Percentiles rank a stretch among this genome's conserved stretches.
phyloP scores from a whole-genome alignment of 2,888 invertebrate species.

The Sicus ferrugineus region DNA sequence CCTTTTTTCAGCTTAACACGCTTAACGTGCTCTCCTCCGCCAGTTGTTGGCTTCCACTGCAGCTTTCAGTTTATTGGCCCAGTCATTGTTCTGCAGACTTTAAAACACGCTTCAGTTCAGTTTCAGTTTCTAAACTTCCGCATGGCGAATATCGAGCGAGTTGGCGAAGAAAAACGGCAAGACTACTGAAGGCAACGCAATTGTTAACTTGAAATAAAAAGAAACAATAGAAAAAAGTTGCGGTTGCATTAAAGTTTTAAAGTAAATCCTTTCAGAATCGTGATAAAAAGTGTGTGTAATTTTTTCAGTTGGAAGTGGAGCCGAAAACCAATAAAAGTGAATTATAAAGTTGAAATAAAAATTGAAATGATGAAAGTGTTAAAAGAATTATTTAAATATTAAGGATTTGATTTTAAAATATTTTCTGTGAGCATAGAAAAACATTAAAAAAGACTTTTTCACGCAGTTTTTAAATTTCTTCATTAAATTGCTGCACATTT shows the following conservation, averaged over 20 bases:
- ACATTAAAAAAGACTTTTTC: too few relatives aligned
- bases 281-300: neutral
- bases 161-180: constrained; percentile 21
- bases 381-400: too few relatives aligned
- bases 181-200: neutral
- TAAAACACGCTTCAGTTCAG: constrained; percentile 40
- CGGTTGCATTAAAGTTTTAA: neutral
- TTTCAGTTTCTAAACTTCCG: constrained; percentile 48
- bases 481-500: too few relatives aligned
- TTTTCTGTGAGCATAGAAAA: too few relatives aligned
- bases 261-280: neutral
- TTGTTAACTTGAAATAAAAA: neutral
- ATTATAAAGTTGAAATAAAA: too few relatives aligned
- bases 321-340: too few relatives aligned
- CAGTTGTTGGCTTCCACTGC: constrained; percentile 16
- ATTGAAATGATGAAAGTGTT: too few relatives aligned
- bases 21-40: constrained; percentile 25
- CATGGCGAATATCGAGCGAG: constrained; percentile 37
- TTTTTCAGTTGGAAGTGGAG: too few relatives aligned
- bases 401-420: too few relatives aligned
- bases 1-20: constrained; percentile 23
- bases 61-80: constrained; percentile 40
- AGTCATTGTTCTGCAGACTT: constrained; percentile 33
- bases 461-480: too few relatives aligned
- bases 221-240: neutral